A percentile compares a stretch with the other conserved stretches of the same genome.
phyloP scores from a whole-genome alignment of 2,797 vertebrate species.

The Chiroxiphia lanceolata region DNA sequence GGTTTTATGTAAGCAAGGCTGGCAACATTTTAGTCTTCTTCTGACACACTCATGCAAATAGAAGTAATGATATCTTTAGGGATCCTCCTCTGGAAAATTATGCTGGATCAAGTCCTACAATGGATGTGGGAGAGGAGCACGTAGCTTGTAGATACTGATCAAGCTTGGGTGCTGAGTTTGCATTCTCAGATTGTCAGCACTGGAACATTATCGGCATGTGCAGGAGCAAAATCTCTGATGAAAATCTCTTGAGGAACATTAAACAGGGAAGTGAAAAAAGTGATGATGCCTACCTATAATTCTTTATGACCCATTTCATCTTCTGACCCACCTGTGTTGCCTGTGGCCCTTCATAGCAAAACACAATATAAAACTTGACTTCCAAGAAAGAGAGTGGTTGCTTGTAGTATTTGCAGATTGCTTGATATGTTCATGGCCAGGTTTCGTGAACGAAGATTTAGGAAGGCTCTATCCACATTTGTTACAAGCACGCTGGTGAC shows the following conservation, averaged over 20 bases:
- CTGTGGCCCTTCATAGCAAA: not conserved
- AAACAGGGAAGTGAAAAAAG: not conserved
- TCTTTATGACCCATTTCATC: not conserved
- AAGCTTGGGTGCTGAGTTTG: not conserved
- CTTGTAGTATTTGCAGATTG: not conserved
- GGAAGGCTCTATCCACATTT: too few species aligned
- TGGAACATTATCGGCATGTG: not conserved
- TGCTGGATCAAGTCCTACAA: not conserved
- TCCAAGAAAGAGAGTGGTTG: not conserved
- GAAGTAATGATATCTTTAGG: not conserved
- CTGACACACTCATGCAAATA: not conserved
- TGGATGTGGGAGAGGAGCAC: not conserved
- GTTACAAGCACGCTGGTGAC: too few species aligned
- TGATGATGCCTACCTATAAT: not conserved
- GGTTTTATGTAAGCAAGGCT: not conserved
- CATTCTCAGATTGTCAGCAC: not conserved
- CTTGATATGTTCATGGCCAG: not conserved
- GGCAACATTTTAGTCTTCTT: not conserved
- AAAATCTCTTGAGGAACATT: not conserved
- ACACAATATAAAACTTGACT: not conserved
- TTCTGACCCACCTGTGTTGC: not conserved
- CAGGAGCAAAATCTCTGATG: not conserved
- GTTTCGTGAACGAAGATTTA: too few species aligned
- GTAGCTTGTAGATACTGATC: constrained; percentile 11
- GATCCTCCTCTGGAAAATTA: not conserved